These are phyloP conservation scores for Ophion slaviceki DNA, from an alignment of 2,888 invertebrate species.

Conservation along the genomic window DNA sequence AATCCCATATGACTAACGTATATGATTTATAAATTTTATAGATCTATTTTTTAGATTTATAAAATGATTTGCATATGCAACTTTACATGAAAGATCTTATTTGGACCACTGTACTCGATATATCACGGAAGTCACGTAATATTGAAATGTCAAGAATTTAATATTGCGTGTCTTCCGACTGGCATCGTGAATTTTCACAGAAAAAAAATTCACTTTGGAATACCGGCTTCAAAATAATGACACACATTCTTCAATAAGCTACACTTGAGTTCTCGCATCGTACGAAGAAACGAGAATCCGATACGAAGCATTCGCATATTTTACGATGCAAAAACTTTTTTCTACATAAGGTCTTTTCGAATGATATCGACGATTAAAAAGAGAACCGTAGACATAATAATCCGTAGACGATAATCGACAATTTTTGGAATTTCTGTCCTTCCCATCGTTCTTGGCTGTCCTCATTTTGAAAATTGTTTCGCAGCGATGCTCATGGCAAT, in stretches of 20 bases:
- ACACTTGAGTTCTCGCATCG: not conserved
- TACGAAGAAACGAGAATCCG: not conserved
- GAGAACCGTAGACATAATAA: not conserved
- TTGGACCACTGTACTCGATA: too few relatives aligned
- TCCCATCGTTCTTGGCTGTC: not conserved
- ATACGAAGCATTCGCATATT: not conserved
- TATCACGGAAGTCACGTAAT: not conserved
- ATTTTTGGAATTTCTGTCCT: not conserved
- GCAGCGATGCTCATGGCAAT: not conserved
- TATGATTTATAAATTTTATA: too few relatives aligned
- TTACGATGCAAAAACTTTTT: not conserved
- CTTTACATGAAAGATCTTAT: too few relatives aligned
- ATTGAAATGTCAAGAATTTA: not conserved
- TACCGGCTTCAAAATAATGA: not conserved
- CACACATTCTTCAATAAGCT: not conserved
- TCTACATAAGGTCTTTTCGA: not conserved
- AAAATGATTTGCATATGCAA: too few relatives aligned
- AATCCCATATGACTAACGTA: too few relatives aligned
- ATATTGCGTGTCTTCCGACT: not conserved
- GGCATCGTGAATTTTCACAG: not conserved
- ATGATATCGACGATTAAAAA: not conserved
- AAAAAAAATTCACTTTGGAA: not conserved
- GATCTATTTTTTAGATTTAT: too few relatives aligned
- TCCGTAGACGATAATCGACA: not conserved
- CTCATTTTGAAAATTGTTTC: not conserved